These are phyloP conservation scores for Microctonus brassicae DNA, from an alignment of 2,888 invertebrate genomes.

Conservation along the genomic window DNA sequence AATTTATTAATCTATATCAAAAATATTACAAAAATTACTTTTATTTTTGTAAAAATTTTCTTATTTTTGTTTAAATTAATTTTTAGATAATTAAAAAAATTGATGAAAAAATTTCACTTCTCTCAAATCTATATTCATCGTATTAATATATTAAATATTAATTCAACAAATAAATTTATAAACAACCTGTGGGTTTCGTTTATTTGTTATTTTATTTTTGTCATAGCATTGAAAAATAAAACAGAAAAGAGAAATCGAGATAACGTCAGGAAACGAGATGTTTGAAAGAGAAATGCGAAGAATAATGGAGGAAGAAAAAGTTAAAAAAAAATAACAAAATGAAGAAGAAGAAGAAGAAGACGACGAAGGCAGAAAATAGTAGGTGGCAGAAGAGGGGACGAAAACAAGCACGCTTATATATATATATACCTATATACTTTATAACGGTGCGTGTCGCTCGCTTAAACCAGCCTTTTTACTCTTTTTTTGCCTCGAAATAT, in stretches of 20 bases:
- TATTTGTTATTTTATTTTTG: too few species aligned
- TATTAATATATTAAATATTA: too few species aligned
- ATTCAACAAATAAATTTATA: too few species aligned
- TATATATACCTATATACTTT: constrained; percentile 18
- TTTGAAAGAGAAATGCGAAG: background rate
- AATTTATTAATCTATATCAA: too few species aligned
- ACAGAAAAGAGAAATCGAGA: constrained; percentile 7
- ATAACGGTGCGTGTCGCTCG: constrained; percentile 30
- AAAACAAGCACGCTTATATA: constrained; percentile 9
- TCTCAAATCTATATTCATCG: background rate
- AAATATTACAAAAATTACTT: too few species aligned
- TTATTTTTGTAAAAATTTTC: too few species aligned
- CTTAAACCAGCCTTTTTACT: constrained; percentile 11
- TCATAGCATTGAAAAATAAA: background rate
- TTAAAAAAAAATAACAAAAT: background rate
- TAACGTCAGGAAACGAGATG: constrained; percentile 25
- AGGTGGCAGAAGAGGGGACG: constrained; percentile 2
- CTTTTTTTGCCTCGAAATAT: constrained; percentile 10
- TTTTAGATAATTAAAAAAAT: too few species aligned
- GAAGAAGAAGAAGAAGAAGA: background rate
- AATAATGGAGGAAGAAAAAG: background rate
- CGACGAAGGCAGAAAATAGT: constrained; percentile 7
- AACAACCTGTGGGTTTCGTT: constrained; percentile 16
- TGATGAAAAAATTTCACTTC: too few species aligned
- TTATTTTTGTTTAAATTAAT: too few species aligned